Evolutionary conservation across 2,113 vertebrate genomes (phyloP), one percentile per base, ranked within the genome.

Genomic region (Onychostoma macrolepis): DNA sequence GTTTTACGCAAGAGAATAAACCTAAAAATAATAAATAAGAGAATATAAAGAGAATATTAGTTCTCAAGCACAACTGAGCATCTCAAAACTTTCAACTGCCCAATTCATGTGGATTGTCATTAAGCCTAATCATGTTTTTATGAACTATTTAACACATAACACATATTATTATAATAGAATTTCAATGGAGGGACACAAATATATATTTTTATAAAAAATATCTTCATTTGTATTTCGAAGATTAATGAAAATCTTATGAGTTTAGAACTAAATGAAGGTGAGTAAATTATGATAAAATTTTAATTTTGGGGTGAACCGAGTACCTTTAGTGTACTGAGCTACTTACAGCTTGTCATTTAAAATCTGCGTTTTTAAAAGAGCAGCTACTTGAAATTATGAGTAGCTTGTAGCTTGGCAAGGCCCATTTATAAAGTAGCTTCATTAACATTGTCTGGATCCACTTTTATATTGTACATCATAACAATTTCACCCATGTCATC

Each of bases 401-500:
- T 45, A 4, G 6, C 38, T 41, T 58, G 56, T 58, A 26, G 24
- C 61, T 28, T 13, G 71, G 21, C 21, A 33, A 36, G 15, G 30
- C 30, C 65, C 3, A 33, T 36, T 71, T 71, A 28, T 65, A 30
- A 65, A 65, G 28, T 30, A 63, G 38, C 2, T 78, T 78, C 45
- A 53, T 7, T 13, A 78, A 45, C 45, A 53, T 78, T 53, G 75
- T 78, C 45, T 78, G 26, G 7, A 33, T 76, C 74, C 74, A 56
- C 76, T 56, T 80, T 80, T 58, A 61, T 80, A 61, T 80, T 80
- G 30, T 17, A 36, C 78, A 58, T 80, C 53, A 58, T 58, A 11
- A n/a, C 33, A 80, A 38, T 48, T 84, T 71, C 43, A 75, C 26
- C 28, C 53, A 38, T 61, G 58, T 48, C 43, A 24, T 88, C 61